Conservation (phyloP, 2,888 invertebrate species). For the Elysia crispata region DNA sequence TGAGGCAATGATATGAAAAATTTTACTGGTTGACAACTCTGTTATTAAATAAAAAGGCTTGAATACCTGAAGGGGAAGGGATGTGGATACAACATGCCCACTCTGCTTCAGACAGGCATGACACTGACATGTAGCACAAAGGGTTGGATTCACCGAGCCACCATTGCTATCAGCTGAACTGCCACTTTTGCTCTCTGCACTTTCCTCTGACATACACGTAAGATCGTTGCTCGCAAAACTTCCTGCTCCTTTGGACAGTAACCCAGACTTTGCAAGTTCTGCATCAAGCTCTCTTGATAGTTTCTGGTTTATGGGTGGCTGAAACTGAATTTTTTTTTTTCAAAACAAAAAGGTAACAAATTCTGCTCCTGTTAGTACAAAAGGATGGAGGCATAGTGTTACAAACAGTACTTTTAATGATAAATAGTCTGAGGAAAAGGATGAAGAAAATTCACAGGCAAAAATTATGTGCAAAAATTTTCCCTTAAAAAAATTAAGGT, state of each 20-base stretch:
- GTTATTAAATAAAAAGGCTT: too few species aligned
- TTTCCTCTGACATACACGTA: constrained; percentile 55
- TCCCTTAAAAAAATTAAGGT: too few species aligned
- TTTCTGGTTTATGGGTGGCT: constrained; percentile 41
- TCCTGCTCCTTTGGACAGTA: constrained; percentile 56
- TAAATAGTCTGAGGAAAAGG: too few species aligned
- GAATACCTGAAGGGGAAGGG: constrained; percentile 68
- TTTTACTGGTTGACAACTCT: too few species aligned
- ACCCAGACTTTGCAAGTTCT: constrained; percentile 44
- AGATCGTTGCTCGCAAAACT: constrained; percentile 67
- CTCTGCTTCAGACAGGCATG: constrained; percentile 75
- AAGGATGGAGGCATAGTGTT: too few species aligned
- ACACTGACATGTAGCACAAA: constrained; percentile 69
- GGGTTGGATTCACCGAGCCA: constrained; percentile 19
- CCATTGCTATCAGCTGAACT: constrained; percentile 56
- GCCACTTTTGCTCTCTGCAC: constrained; percentile 57
- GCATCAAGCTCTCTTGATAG: constrained; percentile 44
- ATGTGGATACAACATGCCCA: constrained; percentile 71
- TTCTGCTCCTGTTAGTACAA: too few species aligned
- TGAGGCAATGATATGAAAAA: too few species aligned
- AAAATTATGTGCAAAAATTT: too few species aligned
- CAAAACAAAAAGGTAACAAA: background rate
- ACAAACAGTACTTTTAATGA: too few species aligned
- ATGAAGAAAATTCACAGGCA: too few species aligned
- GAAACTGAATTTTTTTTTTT: constrained; percentile 33